These are phyloP conservation scores for Dendrocincla fuliginosa DNA, from an alignment of 2,797 vertebrate genomes.

Conservation along the genomic window DNA sequence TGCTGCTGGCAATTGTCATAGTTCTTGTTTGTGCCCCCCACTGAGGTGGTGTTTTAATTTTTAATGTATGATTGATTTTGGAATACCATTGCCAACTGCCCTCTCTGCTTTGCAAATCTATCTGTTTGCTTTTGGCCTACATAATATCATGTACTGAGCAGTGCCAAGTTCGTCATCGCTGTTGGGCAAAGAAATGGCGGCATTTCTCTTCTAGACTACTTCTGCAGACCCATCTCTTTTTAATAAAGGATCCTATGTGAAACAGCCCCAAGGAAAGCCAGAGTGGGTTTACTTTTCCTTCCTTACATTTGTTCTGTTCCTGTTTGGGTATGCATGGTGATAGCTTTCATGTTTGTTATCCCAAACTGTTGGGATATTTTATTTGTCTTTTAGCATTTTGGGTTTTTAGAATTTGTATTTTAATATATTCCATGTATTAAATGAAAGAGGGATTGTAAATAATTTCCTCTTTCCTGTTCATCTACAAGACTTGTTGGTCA, in stretches of 20 bases:
- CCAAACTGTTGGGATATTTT: background rate
- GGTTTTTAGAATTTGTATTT: background rate
- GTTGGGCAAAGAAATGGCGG: background rate
- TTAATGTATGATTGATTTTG: background rate
- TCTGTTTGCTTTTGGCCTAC: background rate
- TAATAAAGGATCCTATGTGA: background rate
- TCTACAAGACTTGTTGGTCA: background rate
- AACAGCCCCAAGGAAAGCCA: background rate
- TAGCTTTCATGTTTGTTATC: background rate
- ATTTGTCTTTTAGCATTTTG: background rate
- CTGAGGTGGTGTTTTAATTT: background rate
- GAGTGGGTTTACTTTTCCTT: background rate
- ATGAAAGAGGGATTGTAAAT: background rate
- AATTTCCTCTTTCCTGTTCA: background rate
- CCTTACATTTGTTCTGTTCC: background rate
- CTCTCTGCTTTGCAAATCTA: background rate
- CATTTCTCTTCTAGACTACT: background rate
- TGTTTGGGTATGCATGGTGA: background rate
- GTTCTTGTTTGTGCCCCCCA: background rate
- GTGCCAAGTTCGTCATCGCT: background rate
- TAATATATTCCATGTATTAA: background rate
- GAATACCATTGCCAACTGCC: background rate
- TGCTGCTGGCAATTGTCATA: fast-evolving
- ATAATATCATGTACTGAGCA: background rate
- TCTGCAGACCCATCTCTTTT: background rate